Conservation (phyloP, 2,113 vertebrate species). For the Nannospalax galili region DNA sequence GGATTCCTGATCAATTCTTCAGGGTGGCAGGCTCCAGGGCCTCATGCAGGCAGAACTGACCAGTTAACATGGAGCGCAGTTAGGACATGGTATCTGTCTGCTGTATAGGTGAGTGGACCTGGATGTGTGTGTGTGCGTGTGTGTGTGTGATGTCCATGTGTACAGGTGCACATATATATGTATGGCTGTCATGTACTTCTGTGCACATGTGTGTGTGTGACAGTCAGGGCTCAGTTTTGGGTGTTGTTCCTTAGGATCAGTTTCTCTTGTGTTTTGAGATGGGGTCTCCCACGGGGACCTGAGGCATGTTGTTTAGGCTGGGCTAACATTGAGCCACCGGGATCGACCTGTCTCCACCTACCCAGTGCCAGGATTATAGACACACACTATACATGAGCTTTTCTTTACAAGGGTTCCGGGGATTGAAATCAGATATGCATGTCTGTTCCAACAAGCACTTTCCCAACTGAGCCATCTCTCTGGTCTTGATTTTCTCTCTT, state of each 20-base stretch:
- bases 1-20: not conserved
- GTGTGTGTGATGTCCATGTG: not conserved
- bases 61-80: too few relatives aligned
- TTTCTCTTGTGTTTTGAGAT: too few relatives aligned
- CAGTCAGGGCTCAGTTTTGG: not conserved
- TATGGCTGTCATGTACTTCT: too few relatives aligned
- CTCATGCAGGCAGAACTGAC: fast-evolving
- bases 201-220: not conserved
- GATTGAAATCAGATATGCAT: not conserved
- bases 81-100: not conserved
- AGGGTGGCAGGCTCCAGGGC: not conserved
- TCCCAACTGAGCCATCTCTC: not conserved
- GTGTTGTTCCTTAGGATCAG: too few relatives aligned
- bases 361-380: not conserved
- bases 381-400: too few relatives aligned
- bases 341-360: too few relatives aligned
- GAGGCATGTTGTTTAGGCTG: not conserved
- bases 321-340: not conserved
- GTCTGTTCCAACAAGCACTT: too few relatives aligned
- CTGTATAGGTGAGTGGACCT: fast-evolving
- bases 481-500: not conserved
- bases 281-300: not conserved
- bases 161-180: too few relatives aligned
- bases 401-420: not conserved
- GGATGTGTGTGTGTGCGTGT: too few relatives aligned